phyloP scores from a whole-genome alignment of 2,797 vertebrate species.

The Poliocrania exsul region DNA sequence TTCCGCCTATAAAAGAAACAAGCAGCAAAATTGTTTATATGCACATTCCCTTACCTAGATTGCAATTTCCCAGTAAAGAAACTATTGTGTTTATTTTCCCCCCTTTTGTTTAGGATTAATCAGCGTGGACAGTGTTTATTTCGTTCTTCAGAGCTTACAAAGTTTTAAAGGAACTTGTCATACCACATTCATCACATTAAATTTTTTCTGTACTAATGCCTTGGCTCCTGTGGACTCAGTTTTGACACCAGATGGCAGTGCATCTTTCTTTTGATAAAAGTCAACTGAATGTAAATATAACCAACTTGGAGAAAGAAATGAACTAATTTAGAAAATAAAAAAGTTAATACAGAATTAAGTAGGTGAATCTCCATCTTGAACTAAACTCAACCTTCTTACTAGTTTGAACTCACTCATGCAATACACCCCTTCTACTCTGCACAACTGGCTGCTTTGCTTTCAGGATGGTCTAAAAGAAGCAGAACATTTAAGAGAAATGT shows the following conservation, averaged over 20 bases:
- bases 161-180: not conserved
- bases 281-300: not conserved
- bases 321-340: not conserved
- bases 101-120: not conserved
- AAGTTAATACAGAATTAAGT: not conserved
- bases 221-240: not conserved
- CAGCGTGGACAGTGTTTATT: not conserved
- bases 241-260: conserved; percentile 56
- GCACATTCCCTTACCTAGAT: not conserved
- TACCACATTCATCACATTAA: not conserved
- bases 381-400: not conserved
- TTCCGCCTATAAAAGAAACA: conserved; percentile 82
- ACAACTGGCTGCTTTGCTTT: not conserved
- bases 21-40: not conserved
- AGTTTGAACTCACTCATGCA: not conserved
- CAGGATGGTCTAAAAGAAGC: not conserved
- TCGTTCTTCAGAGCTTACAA: not conserved
- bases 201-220: not conserved
- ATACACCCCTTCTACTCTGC: not conserved
- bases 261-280: not conserved
- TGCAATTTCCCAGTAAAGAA: not conserved
- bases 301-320: not conserved
- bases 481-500: not conserved
- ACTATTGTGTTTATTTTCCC: not conserved
- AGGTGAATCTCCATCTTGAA: not conserved